Percentiles rank a stretch among this genome's conserved stretches.
Evolutionary conservation across 2,797 vertebrate genomes (phyloP).

Genomic region (Lepidocolaptes lacrymiger): DNA sequence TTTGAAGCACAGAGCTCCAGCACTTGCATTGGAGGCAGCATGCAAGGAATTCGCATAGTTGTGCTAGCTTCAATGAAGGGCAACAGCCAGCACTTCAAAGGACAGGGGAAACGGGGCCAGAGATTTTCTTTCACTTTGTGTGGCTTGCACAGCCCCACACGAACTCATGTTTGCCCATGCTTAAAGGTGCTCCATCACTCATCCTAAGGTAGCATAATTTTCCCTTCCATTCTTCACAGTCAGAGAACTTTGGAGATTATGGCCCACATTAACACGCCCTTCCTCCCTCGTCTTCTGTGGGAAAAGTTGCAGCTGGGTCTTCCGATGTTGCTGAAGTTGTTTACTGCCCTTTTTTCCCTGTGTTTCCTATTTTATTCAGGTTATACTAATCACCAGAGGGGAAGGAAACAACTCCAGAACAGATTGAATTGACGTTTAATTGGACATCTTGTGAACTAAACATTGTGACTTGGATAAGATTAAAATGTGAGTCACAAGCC

Average conservation of each 20-base stretch:
- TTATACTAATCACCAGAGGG: conserved; percentile 64
- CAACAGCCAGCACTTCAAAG: neutral
- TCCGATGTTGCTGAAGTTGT: neutral
- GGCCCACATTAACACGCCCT: neutral
- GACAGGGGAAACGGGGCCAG: neutral
- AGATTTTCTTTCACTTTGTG: neutral
- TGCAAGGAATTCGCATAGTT: neutral
- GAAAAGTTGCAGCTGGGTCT: conserved; percentile 14
- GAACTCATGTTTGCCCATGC: neutral
- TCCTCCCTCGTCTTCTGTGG: neutral
- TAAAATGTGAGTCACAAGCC: conserved; percentile 68
- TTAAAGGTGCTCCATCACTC: neutral
- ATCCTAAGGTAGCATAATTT: neutral
- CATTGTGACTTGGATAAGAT: conserved; percentile 65
- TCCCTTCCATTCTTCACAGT: neutral
- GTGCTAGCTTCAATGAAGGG: neutral
- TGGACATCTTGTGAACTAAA: conserved; percentile 74
- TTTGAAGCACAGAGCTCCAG: fast-evolving
- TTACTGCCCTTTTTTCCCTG: neutral
- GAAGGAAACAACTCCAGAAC: conserved; percentile 64
- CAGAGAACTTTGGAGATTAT: neutral
- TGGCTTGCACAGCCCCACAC: neutral
- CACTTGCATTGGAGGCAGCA: neutral
- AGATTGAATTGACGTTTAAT: conserved; percentile 70
- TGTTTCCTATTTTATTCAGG: conserved; percentile 56